Evolutionary conservation across 1,140 invertebrate genomes (phyloP), one percentile per base, ranked within the genome.

Genomic region (Sycophaga agraensis): DNA sequence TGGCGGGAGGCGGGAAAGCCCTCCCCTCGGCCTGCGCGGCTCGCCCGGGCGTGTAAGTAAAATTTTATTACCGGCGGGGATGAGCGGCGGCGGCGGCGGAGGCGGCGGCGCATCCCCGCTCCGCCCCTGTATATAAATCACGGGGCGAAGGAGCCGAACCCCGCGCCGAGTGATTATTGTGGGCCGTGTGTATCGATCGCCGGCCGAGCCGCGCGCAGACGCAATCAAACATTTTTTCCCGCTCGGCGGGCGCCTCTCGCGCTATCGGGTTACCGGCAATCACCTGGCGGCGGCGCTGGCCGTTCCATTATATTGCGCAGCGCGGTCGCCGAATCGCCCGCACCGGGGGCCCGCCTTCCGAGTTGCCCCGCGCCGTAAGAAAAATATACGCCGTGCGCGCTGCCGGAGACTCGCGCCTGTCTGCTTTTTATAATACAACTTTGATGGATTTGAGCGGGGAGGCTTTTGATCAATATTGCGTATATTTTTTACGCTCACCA

Each of bases 21-120:
- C 24, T 17, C 39, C 48, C 39, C 48, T 43, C 21, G 5, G 54
- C 9, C 14, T 16, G 22, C 14, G 7, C 42, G 49, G 39, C 16
- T 21, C 59, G 59, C 42, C 42, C 24, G 50, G 19, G 59, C 50
- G 59, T 61, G 50, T 61, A 61, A 61, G 59, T 55, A 61, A 61
- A 61, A 61, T 61, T 61, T 61, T 61, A 61, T 61, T 61, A 61
- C 59, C 35, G n/a, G n/a, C 26, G 31, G 28, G 39, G 49, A 57
- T 37, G 48, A n/a, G 42, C n/a, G 28, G 48, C 16, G 19, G 45
- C 28, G 42, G n/a, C 4, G 19, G 11, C n/a, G 16, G 5, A 45
- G 43, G 22, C n/a, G 40, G 45, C n/a, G n/a, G n/a, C n/a, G n/a
- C n/a, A n/a, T n/a, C n/a, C n/a, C n/a, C n/a, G n/a, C n/a, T n/a